phyloP scores from a whole-genome alignment of 2,113 vertebrate species.

The Chaenogobius annularis region DNA sequence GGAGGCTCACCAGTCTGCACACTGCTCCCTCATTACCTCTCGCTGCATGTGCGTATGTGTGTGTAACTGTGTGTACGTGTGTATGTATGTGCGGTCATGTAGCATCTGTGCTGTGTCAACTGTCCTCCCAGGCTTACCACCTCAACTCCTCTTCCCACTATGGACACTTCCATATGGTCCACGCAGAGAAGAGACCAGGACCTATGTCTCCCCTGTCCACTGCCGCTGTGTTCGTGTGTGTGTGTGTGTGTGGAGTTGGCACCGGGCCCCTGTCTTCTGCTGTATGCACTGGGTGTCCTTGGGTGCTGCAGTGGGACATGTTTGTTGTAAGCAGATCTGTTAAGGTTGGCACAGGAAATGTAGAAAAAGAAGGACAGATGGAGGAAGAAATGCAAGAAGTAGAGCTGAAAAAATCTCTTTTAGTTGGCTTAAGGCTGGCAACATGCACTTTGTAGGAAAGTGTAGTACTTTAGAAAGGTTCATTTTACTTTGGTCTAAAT shows the following conservation, averaged over 20 bases:
- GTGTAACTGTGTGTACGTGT: background rate
- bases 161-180: constrained; percentile 52
- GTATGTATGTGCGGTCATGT: background rate
- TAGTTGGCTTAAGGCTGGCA: background rate
- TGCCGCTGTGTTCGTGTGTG: background rate
- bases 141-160: constrained; percentile 1
- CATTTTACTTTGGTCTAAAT: too few relatives aligned
- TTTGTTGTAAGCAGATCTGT: constrained; percentile 49
- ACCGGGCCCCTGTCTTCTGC: background rate
- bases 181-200: constrained; percentile 18
- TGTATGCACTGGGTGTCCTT: constrained; percentile 60
- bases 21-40: constrained; percentile 61
- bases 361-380: constrained; percentile 4
- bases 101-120: constrained; percentile 62
- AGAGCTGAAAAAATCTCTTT: constrained; percentile 4
- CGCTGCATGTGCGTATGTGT: constrained; percentile 14
- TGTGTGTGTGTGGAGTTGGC: constrained; percentile 22
- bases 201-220: constrained; percentile 7
- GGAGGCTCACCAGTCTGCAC: constrained; percentile 51
- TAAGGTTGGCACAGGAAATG: constrained; percentile 35
- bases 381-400: constrained; percentile 9
- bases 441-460: background rate
- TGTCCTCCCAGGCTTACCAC: constrained; percentile 29
- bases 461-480: too few relatives aligned
- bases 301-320: constrained; percentile 57